Percentiles rank a stretch among this genome's conserved stretches.
These are phyloP conservation scores for Heterodera schachtii DNA, from an alignment of 1,140 invertebrate species.

Conservation along the genomic window DNA sequence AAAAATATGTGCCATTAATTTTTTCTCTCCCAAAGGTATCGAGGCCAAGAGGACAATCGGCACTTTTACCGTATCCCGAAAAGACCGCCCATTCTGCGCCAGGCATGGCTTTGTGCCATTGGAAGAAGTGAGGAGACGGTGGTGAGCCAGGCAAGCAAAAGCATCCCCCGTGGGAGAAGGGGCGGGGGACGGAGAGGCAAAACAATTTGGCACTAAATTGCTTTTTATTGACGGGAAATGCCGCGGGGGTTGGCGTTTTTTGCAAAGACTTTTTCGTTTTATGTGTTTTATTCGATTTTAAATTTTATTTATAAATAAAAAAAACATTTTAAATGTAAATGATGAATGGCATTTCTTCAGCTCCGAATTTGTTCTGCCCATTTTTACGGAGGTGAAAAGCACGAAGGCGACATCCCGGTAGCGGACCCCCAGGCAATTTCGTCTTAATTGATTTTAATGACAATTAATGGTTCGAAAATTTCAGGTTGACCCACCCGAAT, in stretches of 20 bases:
- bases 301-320: background rate
- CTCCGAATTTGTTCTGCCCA: conserved; percentile 67
- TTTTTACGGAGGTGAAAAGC: conserved; percentile 66
- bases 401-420: conserved; percentile 67
- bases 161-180: background rate
- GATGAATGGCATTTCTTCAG: conserved; percentile 49
- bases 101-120: conserved; percentile 66
- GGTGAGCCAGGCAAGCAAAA: conserved; percentile 64
- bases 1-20: background rate
- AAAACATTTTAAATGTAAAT: background rate
- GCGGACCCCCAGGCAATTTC: conserved; percentile 63
- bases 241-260: too few relatives aligned
- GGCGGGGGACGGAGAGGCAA: background rate
- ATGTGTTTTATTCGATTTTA: background rate
- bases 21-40: conserved; percentile 48
- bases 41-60: conserved; percentile 67
- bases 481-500: conserved; percentile 64
- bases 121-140: conserved; percentile 67
- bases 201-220: too few relatives aligned
- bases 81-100: conserved; percentile 64
- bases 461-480: conserved; percentile 13
- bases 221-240: background rate
- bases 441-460: background rate
- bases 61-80: conserved; percentile 68
- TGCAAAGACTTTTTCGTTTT: background rate